phyloP scores from a whole-genome alignment of 2,888 invertebrate species.

The Eupelmus urozonus region DNA sequence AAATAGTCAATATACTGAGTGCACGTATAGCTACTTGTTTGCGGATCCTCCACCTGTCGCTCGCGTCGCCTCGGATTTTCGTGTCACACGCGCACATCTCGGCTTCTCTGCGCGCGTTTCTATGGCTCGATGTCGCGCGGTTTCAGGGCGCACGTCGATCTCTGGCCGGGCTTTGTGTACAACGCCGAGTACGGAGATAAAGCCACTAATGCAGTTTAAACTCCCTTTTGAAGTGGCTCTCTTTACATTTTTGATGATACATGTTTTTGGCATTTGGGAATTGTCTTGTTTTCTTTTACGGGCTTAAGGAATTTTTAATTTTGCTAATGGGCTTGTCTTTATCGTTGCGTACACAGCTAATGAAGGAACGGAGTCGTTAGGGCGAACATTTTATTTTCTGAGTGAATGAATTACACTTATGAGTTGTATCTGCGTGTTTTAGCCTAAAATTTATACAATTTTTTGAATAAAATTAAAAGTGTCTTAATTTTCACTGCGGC shows the following conservation, averaged over 20 bases:
- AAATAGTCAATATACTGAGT: constrained; percentile 19
- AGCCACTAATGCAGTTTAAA: constrained; percentile 43
- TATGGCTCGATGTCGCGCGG: too few relatives aligned
- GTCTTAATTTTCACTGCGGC: neutral
- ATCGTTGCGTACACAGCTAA: constrained; percentile 16
- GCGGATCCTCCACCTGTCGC: neutral
- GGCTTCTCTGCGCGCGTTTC: too few relatives aligned
- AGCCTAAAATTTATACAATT: too few relatives aligned
- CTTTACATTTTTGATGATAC: too few relatives aligned
- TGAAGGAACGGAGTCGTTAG: neutral
- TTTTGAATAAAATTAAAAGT: too few relatives aligned
- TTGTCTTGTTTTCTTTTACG: neutral
- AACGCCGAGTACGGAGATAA: neutral
- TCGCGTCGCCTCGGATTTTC: constrained; percentile 1
- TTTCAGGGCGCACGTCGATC: too few relatives aligned
- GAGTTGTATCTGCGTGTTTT: too few relatives aligned
- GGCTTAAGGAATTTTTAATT: constrained; percentile 14
- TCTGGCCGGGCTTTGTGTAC: neutral
- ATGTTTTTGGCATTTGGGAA: neutral
- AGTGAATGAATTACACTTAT: too few relatives aligned
- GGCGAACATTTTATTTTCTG: constrained; percentile 1
- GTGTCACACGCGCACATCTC: neutral
- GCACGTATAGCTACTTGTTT: too few relatives aligned
- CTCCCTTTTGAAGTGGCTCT: constrained; percentile 41
- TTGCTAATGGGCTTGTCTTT: constrained; percentile 27